Evolutionary conservation across 2,888 invertebrate species (phyloP).

Genomic region (Clitarchus hookeri): DNA sequence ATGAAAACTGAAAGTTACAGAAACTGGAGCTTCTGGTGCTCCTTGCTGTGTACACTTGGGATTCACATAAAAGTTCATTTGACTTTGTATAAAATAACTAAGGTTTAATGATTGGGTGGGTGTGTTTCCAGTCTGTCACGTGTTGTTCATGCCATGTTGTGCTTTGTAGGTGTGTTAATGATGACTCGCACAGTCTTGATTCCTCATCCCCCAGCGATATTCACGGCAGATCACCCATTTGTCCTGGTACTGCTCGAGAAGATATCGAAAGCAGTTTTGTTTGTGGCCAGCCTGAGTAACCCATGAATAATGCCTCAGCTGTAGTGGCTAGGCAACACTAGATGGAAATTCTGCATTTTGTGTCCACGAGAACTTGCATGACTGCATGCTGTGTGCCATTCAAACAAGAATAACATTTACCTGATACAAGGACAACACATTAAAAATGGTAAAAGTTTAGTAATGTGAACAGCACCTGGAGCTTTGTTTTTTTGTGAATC

Average conservation of each 20-base stretch:
- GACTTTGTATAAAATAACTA: background rate
- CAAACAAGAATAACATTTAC: background rate
- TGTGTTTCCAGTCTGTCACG: background rate
- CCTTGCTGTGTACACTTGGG: background rate
- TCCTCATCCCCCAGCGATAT: constrained; percentile 24
- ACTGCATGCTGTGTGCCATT: background rate
- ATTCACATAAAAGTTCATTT: background rate
- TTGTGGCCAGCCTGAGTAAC: constrained; percentile 30
- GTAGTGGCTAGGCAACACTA: background rate
- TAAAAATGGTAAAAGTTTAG: background rate
- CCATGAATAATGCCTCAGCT: background rate
- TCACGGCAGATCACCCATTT: constrained; percentile 53
- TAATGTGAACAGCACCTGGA: background rate
- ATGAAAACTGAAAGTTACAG: background rate
- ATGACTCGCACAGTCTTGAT: constrained; percentile 5
- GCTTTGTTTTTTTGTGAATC: background rate
- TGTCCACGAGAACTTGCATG: background rate
- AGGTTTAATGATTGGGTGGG: background rate
- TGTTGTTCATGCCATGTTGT: background rate
- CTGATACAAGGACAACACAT: background rate
- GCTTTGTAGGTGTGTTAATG: background rate
- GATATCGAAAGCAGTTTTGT: constrained; percentile 35
- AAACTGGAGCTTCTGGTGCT: background rate
- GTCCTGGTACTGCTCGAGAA: constrained; percentile 51
- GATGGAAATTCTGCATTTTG: background rate